phyloP scores from a whole-genome alignment of 2,113 vertebrate genomes.

The Ia io region DNA sequence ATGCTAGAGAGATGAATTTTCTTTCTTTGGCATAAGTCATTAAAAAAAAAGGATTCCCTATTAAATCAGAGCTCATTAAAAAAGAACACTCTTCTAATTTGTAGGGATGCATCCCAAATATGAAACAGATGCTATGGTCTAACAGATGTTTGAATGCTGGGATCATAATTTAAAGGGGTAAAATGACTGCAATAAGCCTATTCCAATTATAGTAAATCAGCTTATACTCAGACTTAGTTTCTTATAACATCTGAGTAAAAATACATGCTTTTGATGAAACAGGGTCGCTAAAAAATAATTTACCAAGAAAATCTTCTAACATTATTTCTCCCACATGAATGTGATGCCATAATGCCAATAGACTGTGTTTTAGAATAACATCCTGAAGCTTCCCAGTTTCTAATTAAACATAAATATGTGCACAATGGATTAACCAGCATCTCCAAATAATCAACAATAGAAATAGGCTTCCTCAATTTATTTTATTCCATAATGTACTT shows the following conservation, averaged over 20 bases:
- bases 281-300: slow-evolving; percentile 39
- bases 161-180: slow-evolving; percentile 67
- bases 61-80: slow-evolving; percentile 73
- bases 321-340: slow-evolving; percentile 46
- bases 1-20: slow-evolving; percentile 23
- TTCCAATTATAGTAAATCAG: slow-evolving; percentile 68
- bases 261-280: slow-evolving; percentile 58
- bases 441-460: slow-evolving; percentile 27
- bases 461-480: neutral
- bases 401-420: slow-evolving; percentile 41
- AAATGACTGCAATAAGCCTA: slow-evolving; percentile 63
- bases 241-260: slow-evolving; percentile 55
- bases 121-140: slow-evolving; percentile 71
- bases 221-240: slow-evolving; percentile 50
- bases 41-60: slow-evolving; percentile 54
- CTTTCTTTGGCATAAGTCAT: slow-evolving; percentile 49
- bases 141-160: slow-evolving; percentile 71
- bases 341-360: slow-evolving; percentile 18
- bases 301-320: slow-evolving; percentile 27
- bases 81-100: slow-evolving; percentile 67
- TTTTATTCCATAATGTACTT: neutral
- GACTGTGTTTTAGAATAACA: slow-evolving; percentile 18
- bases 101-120: slow-evolving; percentile 71
- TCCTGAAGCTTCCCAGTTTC: slow-evolving; percentile 1
- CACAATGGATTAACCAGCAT: slow-evolving; percentile 18